Evolutionary conservation across 35 echinoderm and acorn worm species (phyloP), one percentile per base, ranked within the genome.

Genomic region (Nesometra sesokonis): DNA sequence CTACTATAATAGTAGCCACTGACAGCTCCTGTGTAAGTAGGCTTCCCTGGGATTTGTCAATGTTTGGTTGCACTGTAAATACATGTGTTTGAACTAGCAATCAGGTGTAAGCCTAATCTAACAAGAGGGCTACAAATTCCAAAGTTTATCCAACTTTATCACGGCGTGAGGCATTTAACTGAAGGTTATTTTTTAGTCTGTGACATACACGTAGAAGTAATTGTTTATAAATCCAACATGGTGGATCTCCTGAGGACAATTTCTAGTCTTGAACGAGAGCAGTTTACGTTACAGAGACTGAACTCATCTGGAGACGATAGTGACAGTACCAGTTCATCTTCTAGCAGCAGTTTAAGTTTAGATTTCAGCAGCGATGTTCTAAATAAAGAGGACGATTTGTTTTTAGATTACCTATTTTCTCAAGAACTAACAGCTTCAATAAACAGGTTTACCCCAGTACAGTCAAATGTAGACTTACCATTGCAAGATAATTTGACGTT

Each of bases 371-470:
- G 84, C 36, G 52, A 47, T 85, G 32, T 31, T 21, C 80, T 86
- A n/a, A 90, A 47, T n/a, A 91, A 86, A 35, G 80, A 83, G 21
- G 90, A 98, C 38, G 92, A 94, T 57, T 78, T 91, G 40, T 91
- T 91, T 57, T 52, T 98, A n/a, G 95, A 98, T 85, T 94, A 98
- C 43, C 86, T 98, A 33, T 94, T 98, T 87, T 98, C 95, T n/a
- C 90, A 93, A 19, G 94, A 91, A 33, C 80, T 94, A 17, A 90
- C 84, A 0, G 95, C 94, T 86, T 85, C 86, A 13, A 80, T 40
- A 32, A 84, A 80, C 13, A 34, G 30, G 15, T 35, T 46, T 19
- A 82, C 30, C 33, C 30, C 77, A 29, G 82, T 87, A 31, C 79
- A 17, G 37, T 38, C 31, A 34, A 3, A 86, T 37, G 31, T 81